Evolutionary conservation across 2,888 invertebrate species (phyloP).

Genomic region (Sphaerophoria rueppellii): DNA sequence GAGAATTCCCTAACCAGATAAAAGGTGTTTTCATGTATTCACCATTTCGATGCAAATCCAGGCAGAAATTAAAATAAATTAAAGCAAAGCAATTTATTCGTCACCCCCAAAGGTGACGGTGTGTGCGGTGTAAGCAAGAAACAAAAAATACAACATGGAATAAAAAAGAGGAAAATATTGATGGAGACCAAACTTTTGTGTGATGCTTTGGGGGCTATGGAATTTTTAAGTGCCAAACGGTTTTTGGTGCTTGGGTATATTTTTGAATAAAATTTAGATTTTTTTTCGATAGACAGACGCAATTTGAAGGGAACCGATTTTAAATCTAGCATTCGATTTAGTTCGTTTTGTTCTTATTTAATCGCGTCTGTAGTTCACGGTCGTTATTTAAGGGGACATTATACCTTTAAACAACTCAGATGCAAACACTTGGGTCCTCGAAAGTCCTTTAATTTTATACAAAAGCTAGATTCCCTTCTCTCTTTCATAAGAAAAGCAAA

Average conservation of each 20-base stretch:
- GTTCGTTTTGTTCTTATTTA: no score
- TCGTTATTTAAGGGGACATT: no score
- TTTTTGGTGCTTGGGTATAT: constrained; percentile 15
- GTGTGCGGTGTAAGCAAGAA: background rate
- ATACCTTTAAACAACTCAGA: no score
- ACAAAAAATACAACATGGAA: background rate
- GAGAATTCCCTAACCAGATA: background rate
- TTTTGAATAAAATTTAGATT: constrained; percentile 28
- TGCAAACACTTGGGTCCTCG: no score
- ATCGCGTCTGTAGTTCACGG: no score
- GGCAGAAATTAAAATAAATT: constrained; percentile 52
- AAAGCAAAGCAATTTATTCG: constrained; percentile 38
- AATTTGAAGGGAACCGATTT: background rate
- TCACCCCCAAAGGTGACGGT: background rate
- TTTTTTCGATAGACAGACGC: background rate
- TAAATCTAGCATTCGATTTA: no score
- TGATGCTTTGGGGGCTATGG: background rate
- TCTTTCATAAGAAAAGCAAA: no score
- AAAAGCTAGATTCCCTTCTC: no score
- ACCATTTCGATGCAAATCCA: constrained; percentile 51
- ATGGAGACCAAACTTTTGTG: background rate
- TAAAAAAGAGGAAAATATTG: background rate
- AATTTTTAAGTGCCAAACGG: constrained; percentile 17
- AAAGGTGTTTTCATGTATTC: constrained; percentile 6
- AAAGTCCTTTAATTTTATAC: no score